phyloP scores from a whole-genome alignment of 2,113 vertebrate species.

The Urocynchramus pylzowi region DNA sequence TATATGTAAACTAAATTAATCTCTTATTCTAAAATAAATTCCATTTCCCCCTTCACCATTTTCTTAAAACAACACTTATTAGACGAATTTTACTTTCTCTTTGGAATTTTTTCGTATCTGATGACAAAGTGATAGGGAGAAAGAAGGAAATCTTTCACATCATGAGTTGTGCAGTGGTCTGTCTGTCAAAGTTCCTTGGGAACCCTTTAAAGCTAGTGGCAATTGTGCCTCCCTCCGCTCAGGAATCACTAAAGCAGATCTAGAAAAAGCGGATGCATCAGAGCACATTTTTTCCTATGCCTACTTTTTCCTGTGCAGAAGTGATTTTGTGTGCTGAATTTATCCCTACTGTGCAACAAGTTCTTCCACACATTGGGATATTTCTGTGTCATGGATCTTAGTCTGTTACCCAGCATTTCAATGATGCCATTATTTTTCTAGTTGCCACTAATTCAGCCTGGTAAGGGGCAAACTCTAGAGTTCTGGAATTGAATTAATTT shows the following conservation, averaged over 20 bases:
- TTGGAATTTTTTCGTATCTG: background rate
- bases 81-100: background rate
- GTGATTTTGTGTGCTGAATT: background rate
- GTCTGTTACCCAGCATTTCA: background rate
- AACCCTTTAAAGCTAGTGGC: background rate
- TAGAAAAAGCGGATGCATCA: background rate
- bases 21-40: background rate
- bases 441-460: background rate
- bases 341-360: background rate
- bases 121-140: background rate
- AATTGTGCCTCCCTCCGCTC: background rate
- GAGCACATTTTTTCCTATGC: background rate
- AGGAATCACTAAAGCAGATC: background rate
- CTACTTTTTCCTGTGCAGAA: background rate
- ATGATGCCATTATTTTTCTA: accelerated
- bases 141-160: background rate
- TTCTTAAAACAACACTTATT: background rate
- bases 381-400: background rate
- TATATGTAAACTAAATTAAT: background rate
- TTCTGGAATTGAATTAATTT: background rate
- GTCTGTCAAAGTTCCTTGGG: background rate
- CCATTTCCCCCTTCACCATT: accelerated
- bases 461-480: background rate
- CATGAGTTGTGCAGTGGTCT: background rate
- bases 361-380: background rate